Percentiles rank a stretch among this genome's conserved stretches.
Evolutionary conservation across 2,113 vertebrate species (phyloP).

Genomic region (Anarhynchus alexandrinus): DNA sequence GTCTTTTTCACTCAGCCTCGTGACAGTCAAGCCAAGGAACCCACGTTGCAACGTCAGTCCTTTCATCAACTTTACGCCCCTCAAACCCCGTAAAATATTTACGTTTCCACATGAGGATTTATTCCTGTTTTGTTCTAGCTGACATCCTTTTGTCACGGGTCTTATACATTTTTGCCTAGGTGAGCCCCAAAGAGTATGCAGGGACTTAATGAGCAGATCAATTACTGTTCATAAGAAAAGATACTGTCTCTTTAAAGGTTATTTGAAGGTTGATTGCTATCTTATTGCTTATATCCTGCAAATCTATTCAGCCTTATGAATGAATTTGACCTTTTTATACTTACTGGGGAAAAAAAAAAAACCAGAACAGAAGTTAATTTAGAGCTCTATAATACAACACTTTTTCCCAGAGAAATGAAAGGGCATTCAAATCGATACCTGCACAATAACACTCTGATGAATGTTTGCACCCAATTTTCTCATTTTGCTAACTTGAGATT

Average conservation of each 20-base stretch:
- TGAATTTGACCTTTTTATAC: slow-evolving; percentile 98
- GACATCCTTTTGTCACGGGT: slow-evolving; percentile 22
- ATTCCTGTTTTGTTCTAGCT: slow-evolving; percentile 50
- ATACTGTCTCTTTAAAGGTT: slow-evolving; percentile 81
- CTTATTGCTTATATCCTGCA: slow-evolving; percentile 82
- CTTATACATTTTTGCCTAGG: slow-evolving; percentile 48
- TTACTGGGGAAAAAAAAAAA: slow-evolving; percentile 81
- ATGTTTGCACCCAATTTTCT: slow-evolving; percentile 93
- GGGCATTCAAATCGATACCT: slow-evolving; percentile 96
- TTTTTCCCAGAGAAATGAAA: slow-evolving; percentile 91
- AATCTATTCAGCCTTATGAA: slow-evolving; percentile 93
- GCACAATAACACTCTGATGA: slow-evolving; percentile 92
- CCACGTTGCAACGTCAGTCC: background rate
- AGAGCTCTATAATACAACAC: slow-evolving; percentile 86
- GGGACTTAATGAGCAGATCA: slow-evolving; percentile 79
- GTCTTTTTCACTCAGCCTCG: background rate
- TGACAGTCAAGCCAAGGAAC: background rate
- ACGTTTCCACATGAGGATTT: background rate
- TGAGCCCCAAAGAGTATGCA: slow-evolving; percentile 62
- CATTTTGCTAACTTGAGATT: slow-evolving; percentile 82
- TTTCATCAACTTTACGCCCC: background rate
- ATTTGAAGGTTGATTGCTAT: slow-evolving; percentile 94
- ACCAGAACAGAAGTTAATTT: slow-evolving; percentile 92
- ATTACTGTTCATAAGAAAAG: slow-evolving; percentile 74
- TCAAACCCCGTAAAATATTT: background rate